Percentiles rank a stretch among this genome's conserved stretches.
These are phyloP conservation scores for Drosophila aldrichi DNA, from an alignment of 2,888 invertebrate genomes.

Conservation along the genomic window DNA sequence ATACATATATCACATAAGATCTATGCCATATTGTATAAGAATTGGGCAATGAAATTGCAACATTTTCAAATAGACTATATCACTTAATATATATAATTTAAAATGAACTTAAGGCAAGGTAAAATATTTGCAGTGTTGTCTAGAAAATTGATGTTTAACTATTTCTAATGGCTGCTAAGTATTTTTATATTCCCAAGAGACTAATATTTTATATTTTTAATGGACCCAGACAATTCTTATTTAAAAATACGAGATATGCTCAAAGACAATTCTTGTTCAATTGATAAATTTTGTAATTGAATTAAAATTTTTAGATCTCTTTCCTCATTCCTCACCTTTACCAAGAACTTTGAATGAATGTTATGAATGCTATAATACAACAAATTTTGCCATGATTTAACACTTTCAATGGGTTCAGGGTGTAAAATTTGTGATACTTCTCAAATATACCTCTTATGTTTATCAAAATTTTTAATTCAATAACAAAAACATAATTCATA, in stretches of 20 bases:
- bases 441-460: not conserved
- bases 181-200: slow-evolving; percentile 2
- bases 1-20: slow-evolving; percentile 4
- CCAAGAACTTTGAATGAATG: no score
- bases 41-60: slow-evolving; percentile 20
- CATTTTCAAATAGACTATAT: slow-evolving; percentile 5
- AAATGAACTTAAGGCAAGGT: slow-evolving; percentile 46
- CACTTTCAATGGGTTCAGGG: no score
- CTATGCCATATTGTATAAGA: slow-evolving; percentile 21
- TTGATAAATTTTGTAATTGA: no score
- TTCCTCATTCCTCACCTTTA: no score
- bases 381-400: no score
- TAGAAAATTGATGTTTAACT: slow-evolving; percentile 39
- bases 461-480: not conserved
- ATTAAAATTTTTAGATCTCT: no score
- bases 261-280: no score
- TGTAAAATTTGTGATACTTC: no score
- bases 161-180: slow-evolving; percentile 54
- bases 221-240: not conserved
- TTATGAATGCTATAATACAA: no score
- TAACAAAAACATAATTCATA: not conserved
- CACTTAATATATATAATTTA: slow-evolving; percentile 10
- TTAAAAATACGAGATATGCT: not conserved
- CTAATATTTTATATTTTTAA: slow-evolving; percentile 10
- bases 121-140: slow-evolving; percentile 15